Conservation (phyloP, 2,888 invertebrate species). For the Zelleria hepariella region DNA sequence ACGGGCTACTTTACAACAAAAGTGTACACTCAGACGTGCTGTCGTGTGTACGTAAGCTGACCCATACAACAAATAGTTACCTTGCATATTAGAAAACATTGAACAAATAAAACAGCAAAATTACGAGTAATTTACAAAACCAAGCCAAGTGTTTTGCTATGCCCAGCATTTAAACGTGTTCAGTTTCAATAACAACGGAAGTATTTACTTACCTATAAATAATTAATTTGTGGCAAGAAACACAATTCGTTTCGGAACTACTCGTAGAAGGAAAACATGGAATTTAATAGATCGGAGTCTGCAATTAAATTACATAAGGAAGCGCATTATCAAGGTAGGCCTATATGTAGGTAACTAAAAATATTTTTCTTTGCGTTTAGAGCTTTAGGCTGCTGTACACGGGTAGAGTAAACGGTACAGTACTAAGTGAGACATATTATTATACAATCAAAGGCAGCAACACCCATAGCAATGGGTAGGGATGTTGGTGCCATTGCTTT, state of each 20-base stretch:
- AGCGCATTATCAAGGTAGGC: neutral
- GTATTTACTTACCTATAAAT: neutral
- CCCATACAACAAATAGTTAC: no score
- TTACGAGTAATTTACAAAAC: neutral
- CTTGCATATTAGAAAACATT: neutral
- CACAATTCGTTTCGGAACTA: neutral
- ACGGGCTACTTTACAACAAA: no score
- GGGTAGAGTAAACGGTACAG: no score
- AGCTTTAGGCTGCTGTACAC: no score
- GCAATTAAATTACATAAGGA: neutral
- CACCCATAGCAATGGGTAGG: no score
- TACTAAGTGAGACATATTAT: no score
- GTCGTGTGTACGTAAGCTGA: no score
- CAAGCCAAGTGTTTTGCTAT: neutral
- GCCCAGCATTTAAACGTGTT: neutral
- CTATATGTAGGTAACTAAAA: no score
- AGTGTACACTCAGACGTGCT: no score
- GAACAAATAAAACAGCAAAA: neutral
- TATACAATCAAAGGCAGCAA: no score
- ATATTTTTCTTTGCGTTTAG: no score
- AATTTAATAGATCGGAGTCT: neutral
- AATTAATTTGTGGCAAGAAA: neutral
- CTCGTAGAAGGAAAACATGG: neutral
- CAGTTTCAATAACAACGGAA: neutral
- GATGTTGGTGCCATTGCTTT: no score